Evolutionary conservation across 2,797 vertebrate species (phyloP).

Genomic region (Megalops cyprinoides): DNA sequence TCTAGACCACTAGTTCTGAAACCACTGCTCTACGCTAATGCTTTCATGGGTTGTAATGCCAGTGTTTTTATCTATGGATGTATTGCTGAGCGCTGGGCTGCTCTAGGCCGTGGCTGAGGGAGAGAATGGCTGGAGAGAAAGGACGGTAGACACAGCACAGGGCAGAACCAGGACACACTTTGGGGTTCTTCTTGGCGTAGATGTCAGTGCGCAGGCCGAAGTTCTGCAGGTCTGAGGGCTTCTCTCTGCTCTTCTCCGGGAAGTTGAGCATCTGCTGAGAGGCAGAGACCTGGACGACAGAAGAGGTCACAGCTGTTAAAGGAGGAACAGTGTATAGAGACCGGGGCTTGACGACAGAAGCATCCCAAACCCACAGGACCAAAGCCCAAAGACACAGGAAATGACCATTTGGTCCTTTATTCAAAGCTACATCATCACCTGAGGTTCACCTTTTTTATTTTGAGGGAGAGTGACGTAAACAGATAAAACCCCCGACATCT

Average conservation of each 20-base stretch:
- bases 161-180: slow-evolving; percentile 59
- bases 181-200: slow-evolving; percentile 92
- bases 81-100: too few species aligned
- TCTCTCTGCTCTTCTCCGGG: slow-evolving; percentile 90
- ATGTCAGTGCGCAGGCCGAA: slow-evolving; percentile 92
- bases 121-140: neutral
- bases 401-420: too few species aligned
- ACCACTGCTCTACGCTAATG: neutral
- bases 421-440: too few species aligned
- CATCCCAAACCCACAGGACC: too few species aligned
- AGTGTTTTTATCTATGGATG: too few species aligned
- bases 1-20: neutral
- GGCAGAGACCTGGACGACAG: slow-evolving; percentile 79
- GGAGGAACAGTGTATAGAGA: neutral
- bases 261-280: slow-evolving; percentile 97
- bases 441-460: too few species aligned
- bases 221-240: slow-evolving; percentile 90
- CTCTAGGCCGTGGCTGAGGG: neutral
- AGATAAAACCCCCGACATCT: too few species aligned
- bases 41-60: neutral
- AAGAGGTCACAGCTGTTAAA: too few species aligned
- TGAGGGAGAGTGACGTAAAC: too few species aligned
- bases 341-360: neutral
- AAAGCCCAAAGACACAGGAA: neutral
- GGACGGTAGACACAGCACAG: neutral